These are phyloP conservation scores for Enteromius anoplus DNA, from an alignment of 2,797 vertebrate species.

Conservation along the genomic window DNA sequence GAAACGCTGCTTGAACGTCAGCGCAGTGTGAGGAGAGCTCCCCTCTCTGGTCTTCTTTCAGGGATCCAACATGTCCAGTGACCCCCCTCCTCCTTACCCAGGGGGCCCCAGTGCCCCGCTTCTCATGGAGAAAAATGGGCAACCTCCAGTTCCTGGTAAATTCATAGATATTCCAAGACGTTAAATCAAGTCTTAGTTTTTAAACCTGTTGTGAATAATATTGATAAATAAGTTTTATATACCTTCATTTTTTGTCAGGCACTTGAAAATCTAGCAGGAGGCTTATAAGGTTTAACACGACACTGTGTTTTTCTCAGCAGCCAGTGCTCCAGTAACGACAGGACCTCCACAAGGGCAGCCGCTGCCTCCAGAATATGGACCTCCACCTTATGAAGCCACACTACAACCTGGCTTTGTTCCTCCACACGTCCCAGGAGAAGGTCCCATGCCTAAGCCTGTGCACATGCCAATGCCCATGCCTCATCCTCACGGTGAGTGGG, in stretches of 20 bases:
- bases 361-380: constrained; percentile 87
- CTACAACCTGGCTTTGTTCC: constrained; percentile 86
- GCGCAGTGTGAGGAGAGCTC: constrained; percentile 5
- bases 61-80: constrained; percentile 85
- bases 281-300: neutral
- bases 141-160: constrained; percentile 80
- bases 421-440: constrained; percentile 87
- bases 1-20: neutral
- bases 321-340: constrained; percentile 72
- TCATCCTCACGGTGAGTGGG: constrained; percentile 68
- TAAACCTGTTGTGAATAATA: neutral
- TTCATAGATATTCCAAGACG: neutral
- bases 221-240: neutral
- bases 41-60: constrained; percentile 10
- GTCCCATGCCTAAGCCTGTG: constrained; percentile 76
- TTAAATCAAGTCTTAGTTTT: neutral
- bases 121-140: constrained; percentile 90
- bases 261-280: neutral
- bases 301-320: constrained; percentile 59
- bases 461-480: constrained; percentile 73
- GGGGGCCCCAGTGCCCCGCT: constrained; percentile 91
- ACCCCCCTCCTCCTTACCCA: constrained; percentile 95
- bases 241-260: neutral
- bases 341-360: constrained; percentile 83
- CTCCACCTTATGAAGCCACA: constrained; percentile 89